phyloP scores from a whole-genome alignment of 2,113 vertebrate genomes.

The Neodontobutis hainanensis region DNA sequence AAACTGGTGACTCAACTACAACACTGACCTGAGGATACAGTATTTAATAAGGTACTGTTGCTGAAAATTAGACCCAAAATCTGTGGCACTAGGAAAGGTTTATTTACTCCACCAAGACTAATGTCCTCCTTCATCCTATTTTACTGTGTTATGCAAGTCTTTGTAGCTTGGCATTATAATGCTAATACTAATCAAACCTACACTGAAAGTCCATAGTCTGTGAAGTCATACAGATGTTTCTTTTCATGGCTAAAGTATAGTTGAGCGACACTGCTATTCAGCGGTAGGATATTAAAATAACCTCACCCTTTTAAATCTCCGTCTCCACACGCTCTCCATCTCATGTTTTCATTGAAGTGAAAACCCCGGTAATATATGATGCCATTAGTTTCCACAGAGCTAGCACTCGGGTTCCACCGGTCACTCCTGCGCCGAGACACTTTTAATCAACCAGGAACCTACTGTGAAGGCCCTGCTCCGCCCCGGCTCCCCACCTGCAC shows the following conservation, averaged over 20 bases:
- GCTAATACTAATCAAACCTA: too few species aligned
- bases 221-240: background rate
- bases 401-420: constrained; percentile 61
- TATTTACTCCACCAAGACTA: too few species aligned
- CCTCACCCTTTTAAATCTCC: constrained; percentile 55
- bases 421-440: constrained; percentile 66
- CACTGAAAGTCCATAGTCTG: background rate
- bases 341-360: constrained; percentile 67
- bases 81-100: too few species aligned
- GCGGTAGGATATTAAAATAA: constrained; percentile 60
- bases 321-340: constrained; percentile 57
- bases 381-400: constrained; percentile 61
- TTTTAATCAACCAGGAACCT: constrained; percentile 78
- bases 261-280: constrained; percentile 11
- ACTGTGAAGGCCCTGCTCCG: constrained; percentile 60
- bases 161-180: too few species aligned
- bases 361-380: constrained; percentile 70
- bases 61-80: too few species aligned
- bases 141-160: too few species aligned
- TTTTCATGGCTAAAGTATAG: background rate
- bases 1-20: too few species aligned
- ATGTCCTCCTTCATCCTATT: too few species aligned
- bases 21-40: too few species aligned
- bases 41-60: too few species aligned
- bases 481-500: constrained; percentile 63